Base-by-base conservation (phyloP, 2,797 vertebrate species). In the Austrolebias charrua region DNA sequence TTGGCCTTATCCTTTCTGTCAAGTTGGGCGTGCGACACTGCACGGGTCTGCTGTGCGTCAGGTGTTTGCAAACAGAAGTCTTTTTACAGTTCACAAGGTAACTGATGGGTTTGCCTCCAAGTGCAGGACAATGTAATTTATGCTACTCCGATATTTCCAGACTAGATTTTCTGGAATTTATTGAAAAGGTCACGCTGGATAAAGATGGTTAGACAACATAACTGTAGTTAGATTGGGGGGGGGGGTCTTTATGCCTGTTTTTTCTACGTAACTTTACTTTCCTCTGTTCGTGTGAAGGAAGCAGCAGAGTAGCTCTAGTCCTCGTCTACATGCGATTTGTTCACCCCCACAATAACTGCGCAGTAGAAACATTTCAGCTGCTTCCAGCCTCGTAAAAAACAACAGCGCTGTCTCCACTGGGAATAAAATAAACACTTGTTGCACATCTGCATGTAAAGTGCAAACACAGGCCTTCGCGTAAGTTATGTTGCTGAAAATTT, bases 41-140 rank as follows among this genome's bases (percentile, higher is more conserved):
- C 15, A 9, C 42, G 43, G 61, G 70, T 65, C 62, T 70, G 58
- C 61, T 31, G 52, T 59, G 48, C 50, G 28, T 56, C 24, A 0
- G 45, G 56, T 20, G 42, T 74, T 43, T 35, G 60, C 24, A 19
- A 11, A 55, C 57, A 19, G 8, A 40, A 15, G 35, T 38, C 35
- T 38, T 38, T 38, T 38, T 38, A 7, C 35, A 7, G 11, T 10
- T 2, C 24, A 3, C 31, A 9, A 54, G 70, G 54, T 64, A 71
- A 63, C 50, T 56, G 53, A 29, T 18, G 63, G 35, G 16, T 61
- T 51, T 50, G 19, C 8, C 54, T 55, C 15, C 20, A 44, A 47
- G 19, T 18, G 10, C 61, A 62, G 59, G 44, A 40, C 59, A 45
- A 12, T 31, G 43, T 44, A 19, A 71, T 60, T 60, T 20, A 54